phyloP scores from a whole-genome alignment of 2,113 vertebrate species.

The Mohoua ochrocephala region DNA sequence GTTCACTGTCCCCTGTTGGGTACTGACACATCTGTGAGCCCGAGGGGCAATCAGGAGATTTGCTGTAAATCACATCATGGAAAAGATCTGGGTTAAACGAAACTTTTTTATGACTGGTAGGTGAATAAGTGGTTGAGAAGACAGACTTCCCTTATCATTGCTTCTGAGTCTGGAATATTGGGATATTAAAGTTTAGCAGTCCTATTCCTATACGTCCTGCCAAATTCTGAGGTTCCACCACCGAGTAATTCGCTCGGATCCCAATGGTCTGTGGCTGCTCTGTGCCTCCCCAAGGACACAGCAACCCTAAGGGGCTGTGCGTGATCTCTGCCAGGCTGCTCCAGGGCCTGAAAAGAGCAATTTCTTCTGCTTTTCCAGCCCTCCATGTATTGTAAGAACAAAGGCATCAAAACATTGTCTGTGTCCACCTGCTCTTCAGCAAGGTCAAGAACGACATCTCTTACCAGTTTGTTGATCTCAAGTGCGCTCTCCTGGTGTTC shows the following conservation, averaged over 20 bases:
- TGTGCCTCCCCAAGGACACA: background rate
- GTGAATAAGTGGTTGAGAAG: background rate
- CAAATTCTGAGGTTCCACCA: background rate
- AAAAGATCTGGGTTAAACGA: background rate
- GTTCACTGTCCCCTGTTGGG: background rate
- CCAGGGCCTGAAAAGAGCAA: background rate
- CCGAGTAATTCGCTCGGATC: background rate
- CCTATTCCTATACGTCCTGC: background rate
- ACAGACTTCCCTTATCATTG: background rate
- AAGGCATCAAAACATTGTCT: background rate
- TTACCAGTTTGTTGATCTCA: slow-evolving; percentile 86
- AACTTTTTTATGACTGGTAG: background rate
- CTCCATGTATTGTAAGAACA: background rate
- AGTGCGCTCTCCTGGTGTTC: slow-evolving; percentile 73
- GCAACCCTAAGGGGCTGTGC: background rate
- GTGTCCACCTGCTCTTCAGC: background rate
- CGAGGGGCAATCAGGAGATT: background rate
- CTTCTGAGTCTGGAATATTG: background rate
- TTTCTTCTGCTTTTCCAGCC: background rate
- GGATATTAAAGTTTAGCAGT: background rate
- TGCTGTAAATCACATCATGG: background rate
- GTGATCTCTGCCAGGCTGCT: background rate
- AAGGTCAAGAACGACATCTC: background rate
- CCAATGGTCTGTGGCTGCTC: background rate
- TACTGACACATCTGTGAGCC: background rate